Conservation (phyloP, 1,140 invertebrate genomes). For the Belonocnema kinseyi region DNA sequence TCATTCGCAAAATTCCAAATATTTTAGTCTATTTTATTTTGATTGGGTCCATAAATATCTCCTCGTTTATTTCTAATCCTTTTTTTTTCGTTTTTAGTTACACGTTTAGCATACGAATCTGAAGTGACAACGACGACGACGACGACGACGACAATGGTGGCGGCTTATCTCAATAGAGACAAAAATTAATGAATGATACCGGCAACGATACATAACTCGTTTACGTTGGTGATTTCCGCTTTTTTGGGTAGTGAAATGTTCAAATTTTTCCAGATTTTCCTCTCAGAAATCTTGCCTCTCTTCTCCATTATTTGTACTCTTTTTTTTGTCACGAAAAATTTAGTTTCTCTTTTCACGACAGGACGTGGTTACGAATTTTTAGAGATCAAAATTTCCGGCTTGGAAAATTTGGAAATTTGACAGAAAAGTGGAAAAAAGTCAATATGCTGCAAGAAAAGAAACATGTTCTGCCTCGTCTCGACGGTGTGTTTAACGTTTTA, state of each 20-base stretch:
- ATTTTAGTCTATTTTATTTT: background rate
- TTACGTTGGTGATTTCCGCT: conserved; percentile 17
- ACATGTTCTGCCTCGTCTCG: conserved; percentile 3
- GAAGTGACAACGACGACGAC: background rate
- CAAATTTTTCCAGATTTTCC: background rate
- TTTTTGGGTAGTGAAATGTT: conserved; percentile 22
- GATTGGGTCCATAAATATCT: background rate
- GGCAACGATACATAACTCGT: conserved; percentile 22
- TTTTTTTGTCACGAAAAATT: conserved; percentile 16
- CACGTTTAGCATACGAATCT: conserved; percentile 17
- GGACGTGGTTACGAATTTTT: conserved; percentile 26
- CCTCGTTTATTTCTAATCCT: background rate
- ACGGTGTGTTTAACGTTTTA: conserved; percentile 10
- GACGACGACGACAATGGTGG: conserved; percentile 1
- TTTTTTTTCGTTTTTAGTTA: background rate
- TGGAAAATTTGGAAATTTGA: conserved; percentile 15
- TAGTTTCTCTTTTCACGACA: background rate
- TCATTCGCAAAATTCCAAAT: background rate
- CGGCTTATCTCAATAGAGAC: conserved; percentile 7
- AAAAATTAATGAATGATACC: conserved; percentile 26
- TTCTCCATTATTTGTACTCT: conserved; percentile 27
- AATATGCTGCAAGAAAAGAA: background rate
- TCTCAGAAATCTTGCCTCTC: background rate
- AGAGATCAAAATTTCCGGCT: background rate
- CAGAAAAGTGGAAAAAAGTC: background rate